Conservation (phyloP, 37 sponge, comb jelly and placozoan genomes). For the Cliona cf. orientalis region DNA sequence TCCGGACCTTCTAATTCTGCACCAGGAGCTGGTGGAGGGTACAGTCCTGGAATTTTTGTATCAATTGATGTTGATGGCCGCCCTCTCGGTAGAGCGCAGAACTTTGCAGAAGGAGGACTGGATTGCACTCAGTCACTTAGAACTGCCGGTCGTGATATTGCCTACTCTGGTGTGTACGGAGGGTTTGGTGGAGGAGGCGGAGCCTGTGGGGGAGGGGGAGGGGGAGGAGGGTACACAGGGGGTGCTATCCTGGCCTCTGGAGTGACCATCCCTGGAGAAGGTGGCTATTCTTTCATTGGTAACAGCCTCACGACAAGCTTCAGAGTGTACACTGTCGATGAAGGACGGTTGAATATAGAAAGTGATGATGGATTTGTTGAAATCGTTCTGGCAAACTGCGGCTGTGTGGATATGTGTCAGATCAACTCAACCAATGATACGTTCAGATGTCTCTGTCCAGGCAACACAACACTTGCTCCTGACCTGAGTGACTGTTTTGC, state of each 20-base stretch:
- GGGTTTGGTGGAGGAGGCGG: slow-evolving; percentile 58
- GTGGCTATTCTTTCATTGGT: slow-evolving; percentile 7
- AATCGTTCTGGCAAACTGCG: slow-evolving; percentile 37
- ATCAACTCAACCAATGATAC: background rate
- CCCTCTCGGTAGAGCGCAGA: background rate
- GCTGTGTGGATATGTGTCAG: slow-evolving; percentile 22
- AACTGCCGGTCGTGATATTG: background rate
- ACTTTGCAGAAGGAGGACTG: slow-evolving; percentile 39
- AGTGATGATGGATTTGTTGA: slow-evolving; percentile 50
- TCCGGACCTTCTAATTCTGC: background rate
- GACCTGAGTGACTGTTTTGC: slow-evolving; percentile 35
- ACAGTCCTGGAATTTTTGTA: background rate
- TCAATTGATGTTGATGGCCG: slow-evolving; percentile 2
- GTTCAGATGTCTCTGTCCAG: slow-evolving; percentile 11
- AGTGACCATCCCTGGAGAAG: background rate
- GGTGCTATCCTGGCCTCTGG: background rate
- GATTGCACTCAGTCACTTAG: slow-evolving; percentile 4
- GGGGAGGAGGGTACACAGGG: slow-evolving; percentile 43
- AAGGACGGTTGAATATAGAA: background rate
- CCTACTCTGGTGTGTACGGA: slow-evolving; percentile 5
- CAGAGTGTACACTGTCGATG: background rate
- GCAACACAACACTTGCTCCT: slow-evolving; percentile 3
- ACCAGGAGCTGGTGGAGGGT: slow-evolving; percentile 19
- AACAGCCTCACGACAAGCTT: no score
- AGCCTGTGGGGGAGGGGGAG: slow-evolving; percentile 41